These are phyloP conservation scores for Acrossocheilus wenchowensis DNA, from an alignment of 2,797 vertebrate species.

Conservation along the genomic window DNA sequence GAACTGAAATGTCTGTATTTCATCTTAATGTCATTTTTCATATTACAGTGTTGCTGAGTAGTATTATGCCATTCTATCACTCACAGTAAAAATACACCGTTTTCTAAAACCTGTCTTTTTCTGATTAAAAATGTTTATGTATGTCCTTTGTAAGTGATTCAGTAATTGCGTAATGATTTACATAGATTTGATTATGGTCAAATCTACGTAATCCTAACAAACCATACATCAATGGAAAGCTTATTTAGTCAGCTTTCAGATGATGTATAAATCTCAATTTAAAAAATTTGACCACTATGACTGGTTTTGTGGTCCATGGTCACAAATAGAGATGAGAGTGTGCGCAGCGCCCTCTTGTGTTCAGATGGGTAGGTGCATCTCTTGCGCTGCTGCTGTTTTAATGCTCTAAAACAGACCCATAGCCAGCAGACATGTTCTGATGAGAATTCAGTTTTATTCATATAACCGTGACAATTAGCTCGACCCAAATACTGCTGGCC, in stretches of 20 bases:
- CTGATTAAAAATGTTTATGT: slow-evolving; percentile 4
- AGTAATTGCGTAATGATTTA: not conserved
- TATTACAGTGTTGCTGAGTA: not conserved
- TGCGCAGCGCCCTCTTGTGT: slow-evolving; percentile 8
- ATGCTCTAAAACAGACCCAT: not conserved
- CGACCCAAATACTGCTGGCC: slow-evolving; percentile 21
- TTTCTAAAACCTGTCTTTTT: not conserved
- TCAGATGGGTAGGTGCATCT: not conserved
- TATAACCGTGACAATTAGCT: not conserved
- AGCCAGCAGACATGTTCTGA: not conserved
- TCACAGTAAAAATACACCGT: not conserved
- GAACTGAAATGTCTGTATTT: not conserved
- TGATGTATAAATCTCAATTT: not conserved
- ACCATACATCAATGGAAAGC: not conserved
- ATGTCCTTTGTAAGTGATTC: not conserved
- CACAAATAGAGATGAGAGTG: not conserved
- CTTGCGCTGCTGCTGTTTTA: not conserved
- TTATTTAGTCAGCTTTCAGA: not conserved
- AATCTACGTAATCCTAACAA: not conserved
- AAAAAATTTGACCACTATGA: not conserved
- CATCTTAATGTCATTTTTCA: not conserved
- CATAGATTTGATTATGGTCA: not conserved
- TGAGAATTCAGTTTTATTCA: not conserved
- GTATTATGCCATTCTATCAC: not conserved
- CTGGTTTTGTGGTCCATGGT: not conserved